phyloP scores from a whole-genome alignment of 1,140 invertebrate species.

The Pogonognathellus flavescens region DNA sequence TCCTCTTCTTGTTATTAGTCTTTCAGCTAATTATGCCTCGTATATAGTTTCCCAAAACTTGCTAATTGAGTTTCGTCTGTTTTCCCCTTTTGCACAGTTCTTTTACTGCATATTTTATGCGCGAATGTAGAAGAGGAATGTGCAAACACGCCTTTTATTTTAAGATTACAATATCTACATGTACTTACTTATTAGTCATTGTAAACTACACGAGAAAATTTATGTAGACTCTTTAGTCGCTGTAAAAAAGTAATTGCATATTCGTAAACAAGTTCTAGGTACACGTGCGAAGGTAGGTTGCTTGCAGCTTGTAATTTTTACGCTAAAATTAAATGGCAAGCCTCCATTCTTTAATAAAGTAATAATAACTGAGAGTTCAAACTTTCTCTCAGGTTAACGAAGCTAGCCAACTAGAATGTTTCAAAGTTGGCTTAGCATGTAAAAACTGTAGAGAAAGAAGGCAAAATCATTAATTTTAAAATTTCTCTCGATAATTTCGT shows the following conservation, averaged over 20 bases:
- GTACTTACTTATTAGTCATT: conserved; percentile 6
- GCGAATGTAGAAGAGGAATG: background rate
- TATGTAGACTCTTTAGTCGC: conserved; percentile 11
- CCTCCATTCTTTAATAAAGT: too few species aligned
- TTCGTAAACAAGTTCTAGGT: too few species aligned
- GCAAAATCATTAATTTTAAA: too few species aligned
- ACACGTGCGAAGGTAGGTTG: background rate
- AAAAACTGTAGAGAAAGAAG: too few species aligned
- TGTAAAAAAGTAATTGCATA: background rate
- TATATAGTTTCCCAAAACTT: conserved; percentile 24
- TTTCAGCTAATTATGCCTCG: conserved; percentile 41
- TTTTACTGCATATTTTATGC: conserved; percentile 24
- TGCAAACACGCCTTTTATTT: conserved; percentile 4
- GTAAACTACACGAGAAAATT: background rate
- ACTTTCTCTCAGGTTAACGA: too few species aligned
- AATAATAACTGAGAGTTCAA: too few species aligned
- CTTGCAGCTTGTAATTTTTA: background rate
- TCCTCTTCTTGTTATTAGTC: conserved; percentile 27
- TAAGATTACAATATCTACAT: conserved; percentile 6
- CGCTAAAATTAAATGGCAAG: background rate
- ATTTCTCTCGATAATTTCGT: too few species aligned
- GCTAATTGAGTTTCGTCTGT: conserved; percentile 22
- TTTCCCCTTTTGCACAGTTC: background rate
- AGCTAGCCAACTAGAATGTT: too few species aligned
- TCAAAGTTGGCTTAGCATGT: too few species aligned